Evolutionary conservation across 1,140 invertebrate genomes (phyloP).

Genomic region (Microplitis demolitor): DNA sequence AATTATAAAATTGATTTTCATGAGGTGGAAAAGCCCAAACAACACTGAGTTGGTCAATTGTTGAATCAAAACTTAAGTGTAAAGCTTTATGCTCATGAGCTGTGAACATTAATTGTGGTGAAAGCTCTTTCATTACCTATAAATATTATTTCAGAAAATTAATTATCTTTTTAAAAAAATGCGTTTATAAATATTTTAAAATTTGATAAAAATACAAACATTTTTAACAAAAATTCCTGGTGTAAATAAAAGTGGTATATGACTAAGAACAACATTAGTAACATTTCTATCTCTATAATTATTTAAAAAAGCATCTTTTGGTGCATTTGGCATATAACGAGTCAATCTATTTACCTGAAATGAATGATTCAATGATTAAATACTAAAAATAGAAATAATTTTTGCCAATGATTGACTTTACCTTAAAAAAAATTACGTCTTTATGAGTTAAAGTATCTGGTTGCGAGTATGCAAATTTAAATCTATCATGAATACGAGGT

Average conservation of each 20-base stretch:
- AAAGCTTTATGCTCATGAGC: constrained; percentile 81
- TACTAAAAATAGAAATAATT: not conserved
- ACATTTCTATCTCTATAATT: constrained; percentile 64
- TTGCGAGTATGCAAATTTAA: constrained; percentile 76
- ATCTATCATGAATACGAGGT: constrained; percentile 74
- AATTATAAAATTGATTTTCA: constrained; percentile 59
- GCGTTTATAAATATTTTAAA: constrained; percentile 5
- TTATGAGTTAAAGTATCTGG: constrained; percentile 68
- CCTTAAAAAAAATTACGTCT: constrained; percentile 67
- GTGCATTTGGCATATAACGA: constrained; percentile 53
- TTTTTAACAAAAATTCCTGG: constrained; percentile 68
- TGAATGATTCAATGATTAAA: not conserved
- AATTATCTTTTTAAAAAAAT: constrained; percentile 1
- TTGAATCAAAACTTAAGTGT: constrained; percentile 61
- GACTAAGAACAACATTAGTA: constrained; percentile 73
- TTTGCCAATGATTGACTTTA: constrained; percentile 35
- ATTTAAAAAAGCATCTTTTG: constrained; percentile 64
- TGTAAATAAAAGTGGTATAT: constrained; percentile 69
- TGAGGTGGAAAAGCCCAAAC: constrained; percentile 57
- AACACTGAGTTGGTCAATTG: constrained; percentile 57
- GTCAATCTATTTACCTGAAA: constrained; percentile 76
- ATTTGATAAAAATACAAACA: constrained; percentile 49
- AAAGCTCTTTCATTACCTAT: constrained; percentile 69
- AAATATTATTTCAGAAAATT: constrained; percentile 31
- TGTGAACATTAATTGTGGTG: constrained; percentile 81